These are phyloP conservation scores for Cettia cetti DNA, from an alignment of 2,113 vertebrate genomes.

Conservation along the genomic window DNA sequence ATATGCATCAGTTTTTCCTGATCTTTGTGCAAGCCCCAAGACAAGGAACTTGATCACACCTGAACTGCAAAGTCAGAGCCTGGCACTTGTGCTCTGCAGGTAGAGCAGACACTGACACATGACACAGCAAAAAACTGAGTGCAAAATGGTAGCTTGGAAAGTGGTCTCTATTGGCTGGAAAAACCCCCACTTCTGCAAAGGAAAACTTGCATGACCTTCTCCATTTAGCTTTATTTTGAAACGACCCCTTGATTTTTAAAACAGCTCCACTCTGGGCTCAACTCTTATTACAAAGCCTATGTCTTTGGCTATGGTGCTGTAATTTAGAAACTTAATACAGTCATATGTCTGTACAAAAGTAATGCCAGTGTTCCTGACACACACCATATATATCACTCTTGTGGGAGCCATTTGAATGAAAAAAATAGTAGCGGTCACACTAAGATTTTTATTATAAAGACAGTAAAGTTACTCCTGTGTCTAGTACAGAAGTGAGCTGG, in stretches of 20 bases:
- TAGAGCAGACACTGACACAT: rapidly evolving
- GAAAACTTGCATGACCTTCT: neutral
- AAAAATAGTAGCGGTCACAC: neutral
- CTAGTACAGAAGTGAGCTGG: neutral
- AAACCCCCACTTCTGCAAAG: neutral
- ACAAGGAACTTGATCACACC: neutral
- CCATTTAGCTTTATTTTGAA: neutral
- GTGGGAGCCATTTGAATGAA: neutral
- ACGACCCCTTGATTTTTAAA: neutral
- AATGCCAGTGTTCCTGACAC: neutral
- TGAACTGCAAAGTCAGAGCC: neutral
- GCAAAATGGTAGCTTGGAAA: neutral
- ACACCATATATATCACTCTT: neutral
- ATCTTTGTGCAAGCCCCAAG: neutral
- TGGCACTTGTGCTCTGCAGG: neutral
- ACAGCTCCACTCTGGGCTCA: neutral
- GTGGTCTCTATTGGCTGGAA: neutral
- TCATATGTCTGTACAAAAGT: neutral
- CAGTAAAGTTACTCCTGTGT: neutral
- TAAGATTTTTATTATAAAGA: slow-evolving; percentile 21
- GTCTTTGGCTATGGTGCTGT: neutral
- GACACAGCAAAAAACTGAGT: neutral
- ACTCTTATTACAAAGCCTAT: neutral
- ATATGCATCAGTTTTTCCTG: neutral
- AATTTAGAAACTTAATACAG: slow-evolving; percentile 28